These are phyloP conservation scores for Oncorhynchus kisutch DNA, from an alignment of 2,113 vertebrate genomes.

Conservation along the genomic window DNA sequence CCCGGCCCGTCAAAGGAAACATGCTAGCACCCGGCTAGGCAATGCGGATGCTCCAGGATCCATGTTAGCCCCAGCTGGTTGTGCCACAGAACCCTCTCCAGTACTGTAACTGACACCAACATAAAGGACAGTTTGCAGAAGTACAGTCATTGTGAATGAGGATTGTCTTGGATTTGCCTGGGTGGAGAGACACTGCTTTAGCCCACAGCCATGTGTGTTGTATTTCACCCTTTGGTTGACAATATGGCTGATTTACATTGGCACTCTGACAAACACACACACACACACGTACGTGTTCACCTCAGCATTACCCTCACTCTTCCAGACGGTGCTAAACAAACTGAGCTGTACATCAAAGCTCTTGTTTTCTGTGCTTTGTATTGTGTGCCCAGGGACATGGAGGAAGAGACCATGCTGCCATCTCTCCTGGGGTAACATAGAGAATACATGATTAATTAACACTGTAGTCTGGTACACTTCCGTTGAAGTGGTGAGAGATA, in stretches of 20 bases:
- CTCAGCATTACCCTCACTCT: background rate
- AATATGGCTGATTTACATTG: background rate
- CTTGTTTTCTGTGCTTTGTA: conserved; percentile 37
- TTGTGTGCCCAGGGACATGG: conserved; percentile 35
- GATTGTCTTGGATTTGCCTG: no score
- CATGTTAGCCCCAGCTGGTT: no score
- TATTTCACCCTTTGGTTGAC: no score
- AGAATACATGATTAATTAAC: background rate
- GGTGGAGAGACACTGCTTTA: no score
- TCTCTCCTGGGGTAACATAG: conserved; percentile 25
- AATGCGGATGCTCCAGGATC: no score
- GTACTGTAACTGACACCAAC: no score
- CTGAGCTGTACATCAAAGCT: conserved; percentile 53
- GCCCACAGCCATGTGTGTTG: no score
- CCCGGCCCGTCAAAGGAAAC: no score
- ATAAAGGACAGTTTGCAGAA: no score
- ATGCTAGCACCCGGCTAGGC: no score
- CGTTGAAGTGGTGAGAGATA: background rate
- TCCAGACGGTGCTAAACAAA: conserved; percentile 19
- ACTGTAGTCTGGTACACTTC: background rate
- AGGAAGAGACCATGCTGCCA: conserved; percentile 24
- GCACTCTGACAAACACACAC: background rate
- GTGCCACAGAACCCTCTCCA: no score
- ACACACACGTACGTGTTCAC: background rate
- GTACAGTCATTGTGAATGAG: no score